Conservation (phyloP, 2,113 vertebrate species). For the Tetraodon nigroviridis region DNA sequence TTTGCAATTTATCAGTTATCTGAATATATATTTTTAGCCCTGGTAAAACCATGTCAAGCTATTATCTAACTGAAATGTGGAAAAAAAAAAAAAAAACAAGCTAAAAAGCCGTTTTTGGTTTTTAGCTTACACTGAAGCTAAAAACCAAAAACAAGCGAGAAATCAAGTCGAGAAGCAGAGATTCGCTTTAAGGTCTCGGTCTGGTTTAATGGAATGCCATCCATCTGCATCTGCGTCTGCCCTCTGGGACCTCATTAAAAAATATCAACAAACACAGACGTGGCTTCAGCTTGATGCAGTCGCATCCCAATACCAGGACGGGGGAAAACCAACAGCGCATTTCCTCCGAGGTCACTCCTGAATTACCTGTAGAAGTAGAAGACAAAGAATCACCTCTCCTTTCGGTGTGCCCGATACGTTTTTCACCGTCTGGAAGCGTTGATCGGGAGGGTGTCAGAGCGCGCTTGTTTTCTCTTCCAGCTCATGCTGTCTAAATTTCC, state of each 20-base stretch:
- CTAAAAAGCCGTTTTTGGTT: slow-evolving; percentile 22
- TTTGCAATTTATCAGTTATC: too few species aligned
- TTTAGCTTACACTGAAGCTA: slow-evolving; percentile 4
- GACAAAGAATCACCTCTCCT: slow-evolving; percentile 1
- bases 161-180: slow-evolving; percentile 4
- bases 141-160: slow-evolving; percentile 14
- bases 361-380: slow-evolving; percentile 5
- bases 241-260: slow-evolving; percentile 51
- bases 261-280: slow-evolving; percentile 37
- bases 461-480: slow-evolving; percentile 17
- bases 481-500: slow-evolving; percentile 1
- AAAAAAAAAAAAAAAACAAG: slow-evolving; percentile 14
- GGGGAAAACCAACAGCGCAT: slow-evolving; percentile 11
- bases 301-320: slow-evolving; percentile 13
- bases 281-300: slow-evolving; percentile 31
- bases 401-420: not conserved
- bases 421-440: not conserved
- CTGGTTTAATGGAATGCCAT: slow-evolving; percentile 36
- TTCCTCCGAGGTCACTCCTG: slow-evolving; percentile 11
- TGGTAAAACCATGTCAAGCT: too few species aligned
- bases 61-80: too few species aligned
- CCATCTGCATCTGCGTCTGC: slow-evolving; percentile 33
- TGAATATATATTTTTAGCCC: too few species aligned
- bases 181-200: slow-evolving; percentile 24
- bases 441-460: not conserved